Conservation (phyloP, 2,113 vertebrate species). For the Aviceda subcristata region DNA sequence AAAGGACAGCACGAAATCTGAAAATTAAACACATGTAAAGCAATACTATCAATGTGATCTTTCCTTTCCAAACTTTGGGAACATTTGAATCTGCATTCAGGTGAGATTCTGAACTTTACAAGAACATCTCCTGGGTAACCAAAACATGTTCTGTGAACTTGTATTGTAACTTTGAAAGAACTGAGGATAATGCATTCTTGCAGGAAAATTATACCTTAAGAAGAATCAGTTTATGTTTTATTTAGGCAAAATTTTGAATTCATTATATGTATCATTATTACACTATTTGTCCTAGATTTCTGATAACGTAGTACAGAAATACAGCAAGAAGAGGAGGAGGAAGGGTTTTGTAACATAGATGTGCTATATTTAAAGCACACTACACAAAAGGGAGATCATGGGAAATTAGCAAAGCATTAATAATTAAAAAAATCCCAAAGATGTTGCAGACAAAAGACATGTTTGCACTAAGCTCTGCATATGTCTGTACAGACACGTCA, state of each 20-base stretch:
- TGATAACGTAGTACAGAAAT: not conserved
- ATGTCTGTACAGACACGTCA: not conserved
- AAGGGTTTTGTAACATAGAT: not conserved
- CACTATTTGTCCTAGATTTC: not conserved
- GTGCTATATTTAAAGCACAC: not conserved
- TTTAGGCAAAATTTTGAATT: not conserved
- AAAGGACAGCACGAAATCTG: not conserved
- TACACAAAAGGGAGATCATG: not conserved
- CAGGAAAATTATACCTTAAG: not conserved
- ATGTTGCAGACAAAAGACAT: not conserved
- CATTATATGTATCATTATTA: not conserved
- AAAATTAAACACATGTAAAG: not conserved
- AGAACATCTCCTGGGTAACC: not conserved
- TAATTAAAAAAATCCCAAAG: not conserved
- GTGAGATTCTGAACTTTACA: not conserved
- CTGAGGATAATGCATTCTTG: not conserved
- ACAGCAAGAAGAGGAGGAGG: not conserved
- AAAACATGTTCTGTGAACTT: not conserved
- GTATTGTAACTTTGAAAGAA: not conserved
- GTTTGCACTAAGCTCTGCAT: not conserved
- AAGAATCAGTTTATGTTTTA: not conserved
- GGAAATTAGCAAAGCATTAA: not conserved
- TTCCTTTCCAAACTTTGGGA: not conserved
- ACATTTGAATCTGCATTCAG: not conserved
- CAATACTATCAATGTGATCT: not conserved